phyloP scores from a whole-genome alignment of 2,888 invertebrate species.

The Noctua fimbriata region DNA sequence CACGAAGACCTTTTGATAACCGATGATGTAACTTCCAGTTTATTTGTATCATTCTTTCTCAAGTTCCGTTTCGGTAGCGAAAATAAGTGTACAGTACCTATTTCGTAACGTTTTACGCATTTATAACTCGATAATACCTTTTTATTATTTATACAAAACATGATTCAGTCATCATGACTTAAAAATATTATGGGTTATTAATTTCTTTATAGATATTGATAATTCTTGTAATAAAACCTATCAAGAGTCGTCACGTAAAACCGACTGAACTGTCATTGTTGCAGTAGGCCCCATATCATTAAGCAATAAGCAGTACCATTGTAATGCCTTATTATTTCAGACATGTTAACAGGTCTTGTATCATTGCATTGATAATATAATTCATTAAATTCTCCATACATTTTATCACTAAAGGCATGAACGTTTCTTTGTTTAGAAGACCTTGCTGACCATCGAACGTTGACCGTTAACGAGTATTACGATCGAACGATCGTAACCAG shows the following conservation, averaged over 20 bases:
- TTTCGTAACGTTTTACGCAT: conserved; percentile 15
- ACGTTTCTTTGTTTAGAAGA: conserved; percentile 54
- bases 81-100: neutral
- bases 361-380: conserved; percentile 21
- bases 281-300: neutral
- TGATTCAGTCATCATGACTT: neutral
- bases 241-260: neutral
- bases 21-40: conserved; percentile 32
- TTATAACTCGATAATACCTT: conserved; percentile 11
- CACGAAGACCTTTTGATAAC: conserved; percentile 26
- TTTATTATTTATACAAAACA: conserved; percentile 12
- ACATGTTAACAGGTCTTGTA: neutral
- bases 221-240: conserved; percentile 3
- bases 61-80: conserved; percentile 27
- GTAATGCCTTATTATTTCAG: conserved; percentile 13
- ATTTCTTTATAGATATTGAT: conserved; percentile 20
- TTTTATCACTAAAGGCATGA: conserved; percentile 40
- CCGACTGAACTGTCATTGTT: neutral
- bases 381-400: conserved; percentile 35
- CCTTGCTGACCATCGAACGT: conserved; percentile 47
- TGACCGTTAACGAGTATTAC: conserved; percentile 16
- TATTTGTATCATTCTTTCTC: conserved; percentile 25
- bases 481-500: conserved; percentile 20
- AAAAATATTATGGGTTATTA: conserved; percentile 17
- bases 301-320: neutral